These are phyloP conservation scores for Limanda limanda DNA, from an alignment of 2,113 vertebrate genomes.

Conservation along the genomic window DNA sequence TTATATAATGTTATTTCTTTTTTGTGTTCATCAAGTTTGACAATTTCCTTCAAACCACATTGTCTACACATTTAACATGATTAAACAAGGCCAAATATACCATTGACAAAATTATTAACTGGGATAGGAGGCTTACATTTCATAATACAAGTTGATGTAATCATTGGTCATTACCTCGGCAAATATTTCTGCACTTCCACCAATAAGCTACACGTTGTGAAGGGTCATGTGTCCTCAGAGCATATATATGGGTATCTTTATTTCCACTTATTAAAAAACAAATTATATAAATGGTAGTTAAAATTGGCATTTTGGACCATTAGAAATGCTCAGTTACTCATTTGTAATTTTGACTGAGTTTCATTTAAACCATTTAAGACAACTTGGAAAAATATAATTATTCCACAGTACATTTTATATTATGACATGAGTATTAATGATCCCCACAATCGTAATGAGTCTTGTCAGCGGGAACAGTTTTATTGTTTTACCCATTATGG, in stretches of 20 bases:
- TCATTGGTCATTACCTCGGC: not conserved
- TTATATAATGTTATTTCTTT: too few species aligned
- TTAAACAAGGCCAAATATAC: too few species aligned
- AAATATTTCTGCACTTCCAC: not conserved
- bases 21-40: too few species aligned
- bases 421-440: not conserved
- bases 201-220: not conserved
- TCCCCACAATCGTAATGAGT: not conserved
- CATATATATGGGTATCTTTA: not conserved
- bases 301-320: not conserved
- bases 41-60: too few species aligned
- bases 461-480: not conserved
- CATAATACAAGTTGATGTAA: not conserved
- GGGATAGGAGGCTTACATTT: not conserved
- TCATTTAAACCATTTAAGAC: not conserved
- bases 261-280: not conserved
- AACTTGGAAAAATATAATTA: not conserved
- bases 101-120: not conserved
- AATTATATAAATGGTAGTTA: not conserved
- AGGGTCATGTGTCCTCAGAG: not conserved
- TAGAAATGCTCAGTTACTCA: not conserved
- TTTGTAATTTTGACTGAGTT: not conserved
- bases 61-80: too few species aligned
- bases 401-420: not conserved
- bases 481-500: slow-evolving; percentile 1